Conservation (phyloP, 2,113 vertebrate genomes). For the Thunnus thynnus region DNA sequence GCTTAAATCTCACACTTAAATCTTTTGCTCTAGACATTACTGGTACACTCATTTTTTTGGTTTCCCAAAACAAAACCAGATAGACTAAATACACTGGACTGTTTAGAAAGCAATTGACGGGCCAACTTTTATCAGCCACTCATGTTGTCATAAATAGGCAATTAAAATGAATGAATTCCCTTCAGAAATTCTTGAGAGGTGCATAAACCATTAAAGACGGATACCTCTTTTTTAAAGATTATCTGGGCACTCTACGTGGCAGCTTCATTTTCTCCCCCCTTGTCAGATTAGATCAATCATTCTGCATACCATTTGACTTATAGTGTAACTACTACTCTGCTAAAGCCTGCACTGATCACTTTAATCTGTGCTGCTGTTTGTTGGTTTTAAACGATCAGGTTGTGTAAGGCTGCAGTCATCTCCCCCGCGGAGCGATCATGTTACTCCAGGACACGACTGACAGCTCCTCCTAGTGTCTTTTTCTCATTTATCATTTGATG, state of each 20-base stretch:
- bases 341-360: conserved; percentile 64
- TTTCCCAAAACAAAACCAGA: conserved; percentile 40
- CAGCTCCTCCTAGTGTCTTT: conserved; percentile 40
- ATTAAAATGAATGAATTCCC: background rate
- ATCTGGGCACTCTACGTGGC: conserved; percentile 25
- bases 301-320: conserved; percentile 33
- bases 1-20: conserved; percentile 55
- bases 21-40: conserved; percentile 49
- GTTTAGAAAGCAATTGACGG: background rate
- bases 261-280: conserved; percentile 44
- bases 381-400: conserved; percentile 56
- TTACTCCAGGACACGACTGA: conserved; percentile 39
- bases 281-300: conserved; percentile 51
- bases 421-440: conserved; percentile 37
- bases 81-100: conserved; percentile 29
- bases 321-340: conserved; percentile 45
- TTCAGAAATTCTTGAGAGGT: background rate
- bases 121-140: background rate
- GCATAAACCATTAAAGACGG: background rate
- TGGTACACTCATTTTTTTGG: background rate
- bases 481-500: conserved; percentile 44
- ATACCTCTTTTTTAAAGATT: conserved; percentile 27
- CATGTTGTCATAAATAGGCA: background rate
- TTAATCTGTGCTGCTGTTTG: conserved; percentile 64
- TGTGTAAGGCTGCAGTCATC: conserved; percentile 26